These are phyloP conservation scores for Erithacus rubecula DNA, from an alignment of 2,797 vertebrate species.

Conservation along the genomic window DNA sequence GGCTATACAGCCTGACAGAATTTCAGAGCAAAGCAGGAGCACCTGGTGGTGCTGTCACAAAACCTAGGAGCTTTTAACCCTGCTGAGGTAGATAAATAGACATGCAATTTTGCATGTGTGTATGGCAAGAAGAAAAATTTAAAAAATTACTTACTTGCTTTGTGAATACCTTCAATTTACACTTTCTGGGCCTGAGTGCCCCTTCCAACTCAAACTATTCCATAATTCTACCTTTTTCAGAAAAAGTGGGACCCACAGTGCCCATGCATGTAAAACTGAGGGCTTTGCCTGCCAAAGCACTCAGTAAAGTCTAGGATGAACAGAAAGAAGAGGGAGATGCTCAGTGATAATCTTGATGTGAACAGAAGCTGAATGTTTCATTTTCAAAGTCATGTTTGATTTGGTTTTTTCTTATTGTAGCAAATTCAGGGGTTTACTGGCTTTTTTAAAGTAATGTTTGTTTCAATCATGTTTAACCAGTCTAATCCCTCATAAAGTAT, in stretches of 20 bases:
- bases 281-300: background rate
- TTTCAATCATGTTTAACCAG: background rate
- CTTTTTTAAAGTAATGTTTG: background rate
- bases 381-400: background rate
- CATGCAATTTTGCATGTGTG: background rate
- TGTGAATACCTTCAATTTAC: background rate
- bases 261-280: background rate
- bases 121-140: background rate
- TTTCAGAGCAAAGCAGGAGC: slow-evolving; percentile 46
- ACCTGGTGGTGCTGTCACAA: slow-evolving; percentile 21
- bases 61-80: background rate
- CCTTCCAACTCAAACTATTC: background rate
- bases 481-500: background rate
- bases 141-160: background rate
- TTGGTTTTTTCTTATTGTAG: background rate
- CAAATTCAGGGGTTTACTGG: background rate
- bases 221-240: background rate
- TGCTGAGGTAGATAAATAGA: background rate
- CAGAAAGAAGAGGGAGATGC: background rate
- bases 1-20: slow-evolving; percentile 24
- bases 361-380: background rate
- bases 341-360: background rate
- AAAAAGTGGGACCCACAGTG: background rate
- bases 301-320: background rate
- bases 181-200: background rate